A percentile compares a stretch with the other conserved stretches of the same genome.
phyloP scores from a whole-genome alignment of 2,113 vertebrate genomes.

The Lophius piscatorius region DNA sequence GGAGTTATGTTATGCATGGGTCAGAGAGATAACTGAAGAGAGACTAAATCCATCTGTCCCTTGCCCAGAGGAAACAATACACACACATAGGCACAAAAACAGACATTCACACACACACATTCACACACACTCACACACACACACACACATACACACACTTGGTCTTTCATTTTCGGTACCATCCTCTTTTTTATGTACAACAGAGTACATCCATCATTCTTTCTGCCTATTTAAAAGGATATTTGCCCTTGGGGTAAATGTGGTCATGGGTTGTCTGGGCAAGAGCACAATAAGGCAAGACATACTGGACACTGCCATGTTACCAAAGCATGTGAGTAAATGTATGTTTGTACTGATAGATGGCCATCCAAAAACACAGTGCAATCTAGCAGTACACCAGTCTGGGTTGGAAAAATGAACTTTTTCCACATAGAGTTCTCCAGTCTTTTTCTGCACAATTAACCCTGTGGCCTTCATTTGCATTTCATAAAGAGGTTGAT shows the following conservation, averaged over 20 bases:
- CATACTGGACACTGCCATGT: conserved; percentile 11
- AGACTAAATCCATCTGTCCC: conserved; percentile 68
- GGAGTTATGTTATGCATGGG: conserved; percentile 59
- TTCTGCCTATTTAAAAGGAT: conserved; percentile 73
- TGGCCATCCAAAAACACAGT: conserved; percentile 1
- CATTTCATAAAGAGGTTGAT: conserved; percentile 82
- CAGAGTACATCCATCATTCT: conserved; percentile 41
- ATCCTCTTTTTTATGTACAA: conserved; percentile 39
- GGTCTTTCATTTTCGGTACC: conserved; percentile 45
- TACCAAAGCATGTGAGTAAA: not conserved
- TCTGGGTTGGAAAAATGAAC: conserved; percentile 73
- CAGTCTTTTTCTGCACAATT: conserved; percentile 81
- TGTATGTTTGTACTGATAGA: conserved; percentile 8
- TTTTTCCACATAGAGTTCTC: conserved; percentile 68
- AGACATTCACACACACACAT: conserved; percentile 17
- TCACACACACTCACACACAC: conserved; percentile 28
- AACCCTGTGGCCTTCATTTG: conserved; percentile 86
- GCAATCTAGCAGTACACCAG: conserved; percentile 21
- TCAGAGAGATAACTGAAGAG: conserved; percentile 59
- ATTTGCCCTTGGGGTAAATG: conserved; percentile 51
- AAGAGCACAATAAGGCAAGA: conserved; percentile 31
- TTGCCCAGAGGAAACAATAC: conserved; percentile 46
- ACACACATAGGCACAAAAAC: conserved; percentile 20
- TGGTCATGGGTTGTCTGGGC: conserved; percentile 39
- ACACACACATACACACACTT: conserved; percentile 5